Conservation (phyloP, 2,888 invertebrate species). For the Amphipyra berbera region DNA sequence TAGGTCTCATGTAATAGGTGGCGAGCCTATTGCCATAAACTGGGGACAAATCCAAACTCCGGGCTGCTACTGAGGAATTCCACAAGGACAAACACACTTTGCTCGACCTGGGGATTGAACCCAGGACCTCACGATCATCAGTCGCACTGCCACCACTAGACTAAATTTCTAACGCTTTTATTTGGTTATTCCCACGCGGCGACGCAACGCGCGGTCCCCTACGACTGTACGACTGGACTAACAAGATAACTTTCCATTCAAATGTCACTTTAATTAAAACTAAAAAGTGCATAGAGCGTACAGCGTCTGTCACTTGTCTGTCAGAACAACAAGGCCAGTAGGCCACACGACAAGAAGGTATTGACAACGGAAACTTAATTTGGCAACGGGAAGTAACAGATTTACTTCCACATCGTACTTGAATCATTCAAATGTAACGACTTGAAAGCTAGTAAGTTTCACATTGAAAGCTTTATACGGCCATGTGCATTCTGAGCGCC, state of each 20-base stretch:
- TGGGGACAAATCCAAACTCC: too few species aligned
- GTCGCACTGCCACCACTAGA: not conserved
- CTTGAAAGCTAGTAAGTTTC: slow-evolving; percentile 14
- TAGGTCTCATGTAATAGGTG: too few species aligned
- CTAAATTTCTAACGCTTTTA: too few species aligned
- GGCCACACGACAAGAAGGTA: slow-evolving; percentile 50
- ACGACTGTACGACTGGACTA: not conserved
- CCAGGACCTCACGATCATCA: too few species aligned
- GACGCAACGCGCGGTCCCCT: not conserved
- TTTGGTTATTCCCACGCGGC: too few species aligned
- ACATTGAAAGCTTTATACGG: slow-evolving; percentile 22
- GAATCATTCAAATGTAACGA: slow-evolving; percentile 20
- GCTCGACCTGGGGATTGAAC: too few species aligned
- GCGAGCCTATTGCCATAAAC: too few species aligned
- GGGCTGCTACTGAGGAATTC: too few species aligned
- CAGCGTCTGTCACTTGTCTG: slow-evolving; percentile 40
- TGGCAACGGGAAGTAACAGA: slow-evolving; percentile 54
- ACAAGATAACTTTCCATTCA: slow-evolving; percentile 26
- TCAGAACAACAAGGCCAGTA: slow-evolving; percentile 61
- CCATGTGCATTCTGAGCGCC: slow-evolving; percentile 8
- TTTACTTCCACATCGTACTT: slow-evolving; percentile 59
- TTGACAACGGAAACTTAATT: slow-evolving; percentile 58
- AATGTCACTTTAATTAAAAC: slow-evolving; percentile 51
- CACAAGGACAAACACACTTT: too few species aligned
- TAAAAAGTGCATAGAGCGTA: slow-evolving; percentile 35